Base-by-base conservation (phyloP, 2,113 vertebrate species). In the Bubo bubo region DNA sequence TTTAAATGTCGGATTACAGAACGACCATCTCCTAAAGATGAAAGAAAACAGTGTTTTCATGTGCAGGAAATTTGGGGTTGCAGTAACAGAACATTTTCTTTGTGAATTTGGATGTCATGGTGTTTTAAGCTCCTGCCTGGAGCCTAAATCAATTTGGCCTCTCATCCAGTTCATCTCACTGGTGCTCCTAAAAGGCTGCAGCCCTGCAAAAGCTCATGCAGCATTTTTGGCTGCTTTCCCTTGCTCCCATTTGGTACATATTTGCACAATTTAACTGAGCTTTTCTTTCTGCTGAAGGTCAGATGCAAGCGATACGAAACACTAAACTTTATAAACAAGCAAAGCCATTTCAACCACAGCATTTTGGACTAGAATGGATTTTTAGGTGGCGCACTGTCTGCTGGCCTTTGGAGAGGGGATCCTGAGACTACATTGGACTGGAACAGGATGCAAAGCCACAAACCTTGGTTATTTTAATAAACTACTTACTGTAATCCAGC, bases 291-390 rank as follows among this genome's bases (percentile, higher is more conserved):
- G 84, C 84, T 90, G 93, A 95, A 88, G 95, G 81, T 97, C 97
- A 97, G 91, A 92, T 97, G 53, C 93, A 86, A 94, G 90, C 13
- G 77, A 95, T 96, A 91, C 85, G 90, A 96, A 98, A 96, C 95
- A 84, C 96, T 96, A 95, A 95, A 97, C 95, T 95, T 97, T 93
- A 95, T 97, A 96, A 97, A 97, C 93, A 97, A 96, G 93, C 90
- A 94, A 85, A 96, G 82, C 91, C 87, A 50, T 96, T 96, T 96
- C 80, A 93, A 96, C 95, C 95, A 68, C 96, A 93, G 85, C 22
- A 4, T 92, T 96, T 94, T 96, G 95, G 95, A 95, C 85, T 47
- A 85, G 86, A 94, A 85, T 28, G 83, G 73, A 5, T 93, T 94
- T 95, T 97, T 96, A 96, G 96, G 96, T 96, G 96, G 95, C 71